Conservation (phyloP, 2,113 vertebrate genomes). For the Rhabdornis inornatus region DNA sequence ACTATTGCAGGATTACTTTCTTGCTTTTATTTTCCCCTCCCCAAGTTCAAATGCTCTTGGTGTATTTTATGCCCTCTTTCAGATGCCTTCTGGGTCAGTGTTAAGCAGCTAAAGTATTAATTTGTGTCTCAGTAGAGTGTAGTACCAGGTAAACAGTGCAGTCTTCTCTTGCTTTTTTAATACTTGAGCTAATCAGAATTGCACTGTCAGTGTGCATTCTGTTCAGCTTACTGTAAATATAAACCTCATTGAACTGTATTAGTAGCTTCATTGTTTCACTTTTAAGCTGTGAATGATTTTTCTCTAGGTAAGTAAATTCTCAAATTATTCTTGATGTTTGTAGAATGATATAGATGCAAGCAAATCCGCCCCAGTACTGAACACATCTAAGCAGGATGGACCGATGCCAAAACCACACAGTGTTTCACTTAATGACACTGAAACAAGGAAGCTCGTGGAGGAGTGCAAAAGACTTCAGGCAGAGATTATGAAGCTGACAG, state of each 20-base stretch:
- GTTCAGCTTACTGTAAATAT: neutral
- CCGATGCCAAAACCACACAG: conserved; percentile 75
- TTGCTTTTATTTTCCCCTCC: neutral
- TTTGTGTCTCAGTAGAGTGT: neutral
- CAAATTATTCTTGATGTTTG: conserved; percentile 53
- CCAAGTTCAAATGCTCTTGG: neutral
- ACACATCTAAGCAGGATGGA: conserved; percentile 84
- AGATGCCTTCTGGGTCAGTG: neutral
- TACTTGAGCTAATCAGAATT: neutral
- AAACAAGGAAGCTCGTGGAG: conserved; percentile 90
- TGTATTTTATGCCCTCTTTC: neutral
- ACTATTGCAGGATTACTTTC: neutral
- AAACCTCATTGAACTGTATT: neutral
- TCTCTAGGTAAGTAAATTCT: conserved; percentile 23
- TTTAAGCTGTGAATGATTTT: neutral
- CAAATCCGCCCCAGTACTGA: conserved; percentile 78
- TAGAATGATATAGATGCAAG: conserved; percentile 88
- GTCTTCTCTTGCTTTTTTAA: neutral
- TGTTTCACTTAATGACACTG: conserved; percentile 80
- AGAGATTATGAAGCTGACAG: conserved; percentile 86
- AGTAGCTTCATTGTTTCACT: neutral
- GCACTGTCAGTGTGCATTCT: neutral
- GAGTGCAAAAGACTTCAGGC: conserved; percentile 93
- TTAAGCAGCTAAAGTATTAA: neutral
- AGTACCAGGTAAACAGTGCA: neutral